Base-by-base conservation (phyloP, 2,888 invertebrate genomes). In the Ornithoptera alexandrae region DNA sequence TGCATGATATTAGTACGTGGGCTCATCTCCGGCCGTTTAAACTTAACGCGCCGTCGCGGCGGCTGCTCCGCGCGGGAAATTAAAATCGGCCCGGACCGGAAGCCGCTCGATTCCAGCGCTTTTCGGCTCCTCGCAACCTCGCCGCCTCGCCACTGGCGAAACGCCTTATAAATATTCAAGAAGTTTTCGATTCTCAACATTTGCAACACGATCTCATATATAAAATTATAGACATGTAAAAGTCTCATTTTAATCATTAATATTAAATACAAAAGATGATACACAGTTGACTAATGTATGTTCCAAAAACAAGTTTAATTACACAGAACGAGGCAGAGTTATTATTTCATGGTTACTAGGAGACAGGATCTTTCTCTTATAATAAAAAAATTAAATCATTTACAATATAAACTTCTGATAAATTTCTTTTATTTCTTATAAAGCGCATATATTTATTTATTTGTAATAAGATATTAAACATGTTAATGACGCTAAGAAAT, bases 1-100 rank as follows among this genome's bases (percentile, higher is more conserved):
- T 91, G 91, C 92, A 91, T 92, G 88, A 92, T 89, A 92, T 92
- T 92, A 92, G 90, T 90, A 85, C 89, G 88, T 86, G 82, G 86
- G 84, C 90, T 93, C 92, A 92, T 92, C 91, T 90, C 90, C 90
- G 89, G 87, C 80, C 89, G 89, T 89, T 92, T 89, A 89, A 87
- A 89, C 86, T 88, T 88, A 90, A 87, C 87, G 86, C 87, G 84
- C 77, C 72, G 74, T 73, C 70, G 72, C 46, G 42, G 69, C 62
- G 56, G 58, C 75, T 75, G 78, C 84, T 82, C 79, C 83, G 86
- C 84, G 86, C 86, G 89, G 88, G 91, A 91, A 92, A 91, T 92
- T 91, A 92, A 90, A 90, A 91, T 87, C 86, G 85, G 88, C 84
- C 82, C 85, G 87, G 87, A 87, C 88, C 91, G 91, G 89, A 90